Evolutionary conservation across 2,888 invertebrate species (phyloP), one percentile per base, ranked within the genome.

Genomic region (Elmis aenea): DNA sequence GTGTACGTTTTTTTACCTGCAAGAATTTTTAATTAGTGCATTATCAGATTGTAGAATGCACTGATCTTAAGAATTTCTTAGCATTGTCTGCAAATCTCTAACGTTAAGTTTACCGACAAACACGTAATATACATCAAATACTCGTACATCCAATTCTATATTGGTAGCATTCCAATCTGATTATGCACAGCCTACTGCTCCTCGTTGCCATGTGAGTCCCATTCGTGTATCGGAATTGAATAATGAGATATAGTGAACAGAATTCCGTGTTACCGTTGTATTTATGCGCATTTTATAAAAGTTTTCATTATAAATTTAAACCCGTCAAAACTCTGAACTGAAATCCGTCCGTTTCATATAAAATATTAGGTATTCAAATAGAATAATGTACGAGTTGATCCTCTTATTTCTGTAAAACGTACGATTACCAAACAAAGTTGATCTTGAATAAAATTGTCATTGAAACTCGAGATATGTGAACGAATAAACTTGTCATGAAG

Each of bases 371-470:
- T 43, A 46, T 46, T 46, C 46, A 46, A 46, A 46, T 46, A 33
- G 41, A 43, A 45, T 33, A 42, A 46, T 40, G 34, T 40, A 47
- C 37, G 45, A 47, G 45, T 42, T 47, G 29, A 33, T 45, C 30
- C 35, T 25, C 20, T 33, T 37, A 35, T 39, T 41, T 38, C 43
- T 38, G 23, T 32, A 38, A 45, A 46, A 44, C 37, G 48, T 39
- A 36, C 37, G 34, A 39, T 48, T 44, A 38, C 44, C 31, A 48
- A 48, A 46, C 48, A 39, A 44, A 44, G 46, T 42, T 44, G 44
- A 48, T 48, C 48, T 48, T 48, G 48, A 48, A 48, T 48, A 48
- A 48, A 48, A 48, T 43, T 30, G 39, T 46, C 46, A 48, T 48
- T 44, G 46, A 44, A 44, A 46, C 41, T 42, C 40, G 38, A 38